Evolutionary conservation across 2,113 vertebrate species (phyloP).

Genomic region (Henicopernis longicauda): DNA sequence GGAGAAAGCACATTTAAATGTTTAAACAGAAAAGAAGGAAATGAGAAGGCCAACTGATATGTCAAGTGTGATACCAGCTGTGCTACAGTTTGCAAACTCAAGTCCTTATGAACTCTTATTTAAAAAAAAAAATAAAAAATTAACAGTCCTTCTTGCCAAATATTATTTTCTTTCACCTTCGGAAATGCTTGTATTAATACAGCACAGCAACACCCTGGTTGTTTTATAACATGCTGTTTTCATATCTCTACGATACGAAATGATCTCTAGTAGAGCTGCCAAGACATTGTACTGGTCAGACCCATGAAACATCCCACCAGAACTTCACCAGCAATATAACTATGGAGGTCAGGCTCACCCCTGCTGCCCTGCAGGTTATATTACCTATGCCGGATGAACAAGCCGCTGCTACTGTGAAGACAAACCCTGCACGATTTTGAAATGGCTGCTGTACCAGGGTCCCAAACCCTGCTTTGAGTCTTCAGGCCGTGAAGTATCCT

Average conservation of each 20-base stretch:
- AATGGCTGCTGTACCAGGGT: not conserved
- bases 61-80: not conserved
- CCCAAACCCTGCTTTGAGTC: not conserved
- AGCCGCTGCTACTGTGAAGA: not conserved
- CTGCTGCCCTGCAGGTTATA: not conserved
- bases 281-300: not conserved
- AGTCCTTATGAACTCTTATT: not conserved
- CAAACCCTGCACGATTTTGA: not conserved
- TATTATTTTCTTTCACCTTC: not conserved
- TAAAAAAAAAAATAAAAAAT: not conserved
- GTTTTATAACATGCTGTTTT: not conserved
- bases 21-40: not conserved
- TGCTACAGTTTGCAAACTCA: not conserved
- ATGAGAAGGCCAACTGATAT: not conserved
- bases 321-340: not conserved
- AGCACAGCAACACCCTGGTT: not conserved
- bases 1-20: not conserved
- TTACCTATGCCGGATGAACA: not conserved
- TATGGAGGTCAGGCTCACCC: not conserved
- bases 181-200: not conserved
- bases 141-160: not conserved
- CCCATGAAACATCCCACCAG: not conserved
- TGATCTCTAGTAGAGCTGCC: not conserved
- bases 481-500: not conserved
- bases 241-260: not conserved